Base-by-base conservation (phyloP, 2,888 invertebrate genomes). In the Archips crataeganus region DNA sequence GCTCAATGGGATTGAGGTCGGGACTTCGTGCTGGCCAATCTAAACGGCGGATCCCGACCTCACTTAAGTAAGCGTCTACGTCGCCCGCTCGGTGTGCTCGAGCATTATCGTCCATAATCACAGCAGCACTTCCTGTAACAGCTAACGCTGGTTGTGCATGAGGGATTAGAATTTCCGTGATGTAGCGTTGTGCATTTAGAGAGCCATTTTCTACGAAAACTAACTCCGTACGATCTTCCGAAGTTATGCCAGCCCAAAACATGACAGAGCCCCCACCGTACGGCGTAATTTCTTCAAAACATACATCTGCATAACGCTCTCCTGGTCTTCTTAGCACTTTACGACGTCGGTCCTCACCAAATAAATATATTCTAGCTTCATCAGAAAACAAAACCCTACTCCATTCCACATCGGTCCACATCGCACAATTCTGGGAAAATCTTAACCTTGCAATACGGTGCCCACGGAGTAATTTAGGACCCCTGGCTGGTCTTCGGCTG, bases 381-480 rank as follows among this genome's bases (percentile, higher is more conserved):
- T 70, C 74, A 36, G 66, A 61, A 57, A 76, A 75, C 57, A 75
- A 65, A 51, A 75, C 75, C 32, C 62, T 62, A 49, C 67, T 59
- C 75, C 75, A 75, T 47, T 73, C 73, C 63, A 68, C 74, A 57
- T 76, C 57, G 59, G 75, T 76, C 77, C 77, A 77, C 75, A 77
- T 67, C 10, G 51, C 59, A 47, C 77, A 72, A 36, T 69, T 67
- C 54, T 66, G 70, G 63, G 73, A 74, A 77, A 78, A 75, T 67
- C 71, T 10, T 64, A 70, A 75, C 57, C 76, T 70, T 36, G 76
- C 74, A 70, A 54, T 65, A 10, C 76, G 64, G 32, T 74, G 74
- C n/a, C 64, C 64, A 59, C 45, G 62, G 10, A 60, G 54, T 71
- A 78, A 74, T 76, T 76, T 78, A 0, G 77, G 76, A 13, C 76